phyloP scores from a whole-genome alignment of 2,888 invertebrate genomes.

The Orthonychiurus folsomi region DNA sequence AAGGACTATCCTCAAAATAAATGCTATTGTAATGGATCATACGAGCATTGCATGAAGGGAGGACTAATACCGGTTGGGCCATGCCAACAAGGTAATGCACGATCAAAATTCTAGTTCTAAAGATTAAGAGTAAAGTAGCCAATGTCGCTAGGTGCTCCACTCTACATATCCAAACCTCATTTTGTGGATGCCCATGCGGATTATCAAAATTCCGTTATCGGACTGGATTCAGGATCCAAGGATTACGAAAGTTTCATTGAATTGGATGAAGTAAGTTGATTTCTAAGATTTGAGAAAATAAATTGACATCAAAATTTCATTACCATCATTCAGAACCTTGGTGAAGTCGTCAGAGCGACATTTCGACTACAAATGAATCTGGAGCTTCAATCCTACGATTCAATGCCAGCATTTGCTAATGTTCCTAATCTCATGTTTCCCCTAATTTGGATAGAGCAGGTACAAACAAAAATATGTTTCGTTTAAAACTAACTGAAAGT shows the following conservation, averaged over 20 bases:
- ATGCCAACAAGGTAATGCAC: constrained; percentile 29
- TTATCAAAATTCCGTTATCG: constrained; percentile 14
- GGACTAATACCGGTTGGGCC: constrained; percentile 28
- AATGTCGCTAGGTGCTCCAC: constrained; percentile 21
- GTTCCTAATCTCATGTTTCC: constrained; percentile 36
- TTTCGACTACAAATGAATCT: constrained; percentile 34
- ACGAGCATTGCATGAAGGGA: constrained; percentile 26
- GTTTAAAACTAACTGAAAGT: neutral
- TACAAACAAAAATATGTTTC: constrained; percentile 13
- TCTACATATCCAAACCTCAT: constrained; percentile 20
- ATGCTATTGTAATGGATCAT: constrained; percentile 50
- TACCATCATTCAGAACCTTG: constrained; percentile 23
- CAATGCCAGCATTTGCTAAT: constrained; percentile 32
- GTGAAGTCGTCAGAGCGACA: constrained; percentile 29
- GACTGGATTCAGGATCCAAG: constrained; percentile 17
- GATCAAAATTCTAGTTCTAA: neutral
- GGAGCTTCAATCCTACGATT: constrained; percentile 32
- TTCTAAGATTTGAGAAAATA: neutral
- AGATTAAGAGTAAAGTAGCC: too few species aligned
- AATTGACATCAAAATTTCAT: neutral
- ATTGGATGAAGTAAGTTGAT: constrained; percentile 17
- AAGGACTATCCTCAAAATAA: constrained; percentile 50
- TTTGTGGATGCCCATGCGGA: constrained; percentile 19
- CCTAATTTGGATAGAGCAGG: constrained; percentile 37
- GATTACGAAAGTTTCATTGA: constrained; percentile 19